Evolutionary conservation across 2,888 invertebrate genomes (phyloP).

Genomic region (Mesochorus sp.): DNA sequence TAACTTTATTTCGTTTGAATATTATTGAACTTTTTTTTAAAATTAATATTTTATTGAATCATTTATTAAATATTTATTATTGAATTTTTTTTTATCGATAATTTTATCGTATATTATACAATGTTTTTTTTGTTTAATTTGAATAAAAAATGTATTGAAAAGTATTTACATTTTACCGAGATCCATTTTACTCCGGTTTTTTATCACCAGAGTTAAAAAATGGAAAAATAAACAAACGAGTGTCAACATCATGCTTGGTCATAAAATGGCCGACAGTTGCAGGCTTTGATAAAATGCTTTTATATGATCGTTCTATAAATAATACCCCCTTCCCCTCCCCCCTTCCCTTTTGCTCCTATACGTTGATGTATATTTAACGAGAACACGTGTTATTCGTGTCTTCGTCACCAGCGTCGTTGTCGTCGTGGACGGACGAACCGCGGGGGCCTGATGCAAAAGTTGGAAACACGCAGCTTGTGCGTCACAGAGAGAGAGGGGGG

Average conservation of each 20-base stretch:
- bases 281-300: conserved; percentile 33
- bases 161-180: too few relatives aligned
- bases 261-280: conserved; percentile 11
- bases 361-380: conserved; percentile 36
- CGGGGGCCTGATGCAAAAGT: conserved; percentile 15
- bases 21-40: too few relatives aligned
- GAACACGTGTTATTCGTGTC: conserved; percentile 49
- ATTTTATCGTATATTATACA: background rate
- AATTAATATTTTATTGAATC: background rate
- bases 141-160: too few relatives aligned
- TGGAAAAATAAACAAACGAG: too few relatives aligned
- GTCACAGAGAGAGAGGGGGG: background rate
- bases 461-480: conserved; percentile 2
- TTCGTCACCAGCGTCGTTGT: background rate
- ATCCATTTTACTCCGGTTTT: too few relatives aligned
- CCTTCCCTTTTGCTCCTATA: background rate
- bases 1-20: too few relatives aligned
- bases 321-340: background rate
- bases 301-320: conserved; percentile 47
- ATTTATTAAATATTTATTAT: background rate
- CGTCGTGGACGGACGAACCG: conserved; percentile 46
- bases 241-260: background rate
- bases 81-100: background rate
- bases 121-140: background rate
- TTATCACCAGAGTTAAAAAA: too few relatives aligned